Conservation (phyloP, 2,888 invertebrate genomes). For the Phaonia tiefii region DNA sequence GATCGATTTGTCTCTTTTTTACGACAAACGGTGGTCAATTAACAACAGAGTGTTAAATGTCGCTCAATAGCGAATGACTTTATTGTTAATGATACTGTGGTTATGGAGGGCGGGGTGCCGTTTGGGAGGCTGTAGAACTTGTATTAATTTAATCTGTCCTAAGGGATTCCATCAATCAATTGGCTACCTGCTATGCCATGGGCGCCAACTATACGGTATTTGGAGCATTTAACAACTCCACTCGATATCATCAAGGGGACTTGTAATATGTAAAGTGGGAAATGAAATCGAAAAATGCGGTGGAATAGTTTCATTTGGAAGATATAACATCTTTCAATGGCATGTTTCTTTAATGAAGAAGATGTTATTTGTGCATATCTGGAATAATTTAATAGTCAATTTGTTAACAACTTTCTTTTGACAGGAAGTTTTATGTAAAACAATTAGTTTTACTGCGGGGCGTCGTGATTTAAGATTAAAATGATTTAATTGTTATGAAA, state of each 20-base stretch:
- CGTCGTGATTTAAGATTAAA: too few relatives aligned
- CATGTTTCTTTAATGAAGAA: too few relatives aligned
- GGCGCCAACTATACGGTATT: constrained; percentile 39
- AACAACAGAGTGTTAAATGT: constrained; percentile 17
- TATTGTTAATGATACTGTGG: background rate
- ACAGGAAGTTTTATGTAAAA: background rate
- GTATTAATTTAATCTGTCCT: background rate
- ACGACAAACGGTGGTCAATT: constrained; percentile 1
- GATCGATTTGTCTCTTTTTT: constrained; percentile 17
- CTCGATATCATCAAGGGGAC: background rate
- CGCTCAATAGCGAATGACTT: background rate
- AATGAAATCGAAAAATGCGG: too few relatives aligned
- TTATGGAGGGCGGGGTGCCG: background rate
- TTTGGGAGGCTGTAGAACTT: background rate
- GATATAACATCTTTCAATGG: too few relatives aligned
- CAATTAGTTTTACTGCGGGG: background rate
- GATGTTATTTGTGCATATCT: constrained; percentile 27
- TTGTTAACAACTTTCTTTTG: constrained; percentile 45
- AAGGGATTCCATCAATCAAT: constrained; percentile 43
- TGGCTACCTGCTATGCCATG: constrained; percentile 53
- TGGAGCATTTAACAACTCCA: background rate
- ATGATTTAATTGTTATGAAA: too few relatives aligned
- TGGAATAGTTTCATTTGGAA: too few relatives aligned
- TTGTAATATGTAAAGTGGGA: constrained; percentile 27
- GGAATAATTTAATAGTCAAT: constrained; percentile 24